Evolutionary conservation across 2,113 vertebrate species (phyloP).

Genomic region (Thunnus maccoyii): DNA sequence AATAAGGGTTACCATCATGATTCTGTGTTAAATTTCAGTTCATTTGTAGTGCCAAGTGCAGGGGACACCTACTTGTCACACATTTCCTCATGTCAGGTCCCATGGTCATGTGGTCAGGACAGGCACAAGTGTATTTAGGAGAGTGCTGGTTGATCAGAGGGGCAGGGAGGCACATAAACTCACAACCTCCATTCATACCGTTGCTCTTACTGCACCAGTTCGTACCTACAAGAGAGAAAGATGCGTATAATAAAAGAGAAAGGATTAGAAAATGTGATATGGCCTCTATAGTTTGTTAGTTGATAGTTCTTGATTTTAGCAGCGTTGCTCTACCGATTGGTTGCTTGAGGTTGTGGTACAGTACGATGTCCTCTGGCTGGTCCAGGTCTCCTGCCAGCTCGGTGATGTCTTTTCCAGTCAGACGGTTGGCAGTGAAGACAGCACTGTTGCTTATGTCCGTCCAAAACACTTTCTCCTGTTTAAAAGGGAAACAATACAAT

Average conservation of each 20-base stretch:
- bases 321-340: slow-evolving; percentile 80
- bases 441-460: slow-evolving; percentile 83
- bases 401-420: slow-evolving; percentile 85
- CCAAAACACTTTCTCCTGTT: slow-evolving; percentile 93
- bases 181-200: slow-evolving; percentile 87
- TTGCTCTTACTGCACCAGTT: slow-evolving; percentile 87
- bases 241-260: neutral
- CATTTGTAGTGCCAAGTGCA: neutral
- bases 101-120: slow-evolving; percentile 85
- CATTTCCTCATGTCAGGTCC: slow-evolving; percentile 86
- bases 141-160: slow-evolving; percentile 84
- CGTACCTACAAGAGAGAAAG: slow-evolving; percentile 73
- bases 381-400: slow-evolving; percentile 80
- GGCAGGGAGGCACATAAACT: slow-evolving; percentile 91
- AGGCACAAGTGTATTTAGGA: slow-evolving; percentile 91
- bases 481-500: slow-evolving; percentile 2
- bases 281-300: neutral
- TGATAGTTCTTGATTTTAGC: neutral
- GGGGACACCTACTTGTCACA: slow-evolving; percentile 76
- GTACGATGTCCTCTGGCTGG: slow-evolving; percentile 86
- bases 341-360: slow-evolving; percentile 89
- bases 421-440: slow-evolving; percentile 89
- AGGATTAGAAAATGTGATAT: neutral
- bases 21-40: neutral
- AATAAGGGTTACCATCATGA: neutral